Conservation (phyloP, 1,140 invertebrate species). For the Papilio polytes region DNA sequence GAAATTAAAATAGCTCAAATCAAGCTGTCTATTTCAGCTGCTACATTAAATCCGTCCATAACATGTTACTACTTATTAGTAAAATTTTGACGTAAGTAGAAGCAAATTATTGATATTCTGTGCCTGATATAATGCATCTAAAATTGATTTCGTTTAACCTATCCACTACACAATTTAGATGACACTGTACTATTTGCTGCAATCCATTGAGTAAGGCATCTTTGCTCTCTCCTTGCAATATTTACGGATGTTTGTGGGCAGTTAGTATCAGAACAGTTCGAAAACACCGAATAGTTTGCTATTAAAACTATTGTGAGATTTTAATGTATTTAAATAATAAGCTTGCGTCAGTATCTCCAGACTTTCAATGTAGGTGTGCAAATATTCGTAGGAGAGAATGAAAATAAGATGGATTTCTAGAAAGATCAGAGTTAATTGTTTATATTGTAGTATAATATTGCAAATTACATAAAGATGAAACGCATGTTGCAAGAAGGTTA, state of each 20-base stretch:
- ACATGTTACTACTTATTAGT: no score
- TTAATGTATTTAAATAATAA: conserved; percentile 13
- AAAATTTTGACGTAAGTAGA: no score
- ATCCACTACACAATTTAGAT: not conserved
- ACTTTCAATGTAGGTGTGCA: not conserved
- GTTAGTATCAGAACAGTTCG: not conserved
- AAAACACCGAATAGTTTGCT: not conserved
- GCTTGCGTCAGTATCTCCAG: not conserved
- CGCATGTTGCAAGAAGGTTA: no score
- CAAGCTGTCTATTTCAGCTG: no score
- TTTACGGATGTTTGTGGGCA: not conserved
- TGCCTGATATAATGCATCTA: no score
- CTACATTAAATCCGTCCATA: no score
- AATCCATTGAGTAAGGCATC: not conserved
- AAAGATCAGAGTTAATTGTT: not conserved
- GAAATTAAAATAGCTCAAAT: not conserved
- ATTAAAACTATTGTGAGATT: not conserved
- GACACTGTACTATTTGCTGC: no score
- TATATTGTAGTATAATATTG: no score
- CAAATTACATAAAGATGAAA: no score
- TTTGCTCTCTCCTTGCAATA: not conserved
- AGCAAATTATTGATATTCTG: no score
- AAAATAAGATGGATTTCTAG: not conserved
- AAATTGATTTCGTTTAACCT: no score
- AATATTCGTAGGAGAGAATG: not conserved